Evolutionary conservation across 2,113 vertebrate species (phyloP).

Genomic region (Malurus melanocephalus): DNA sequence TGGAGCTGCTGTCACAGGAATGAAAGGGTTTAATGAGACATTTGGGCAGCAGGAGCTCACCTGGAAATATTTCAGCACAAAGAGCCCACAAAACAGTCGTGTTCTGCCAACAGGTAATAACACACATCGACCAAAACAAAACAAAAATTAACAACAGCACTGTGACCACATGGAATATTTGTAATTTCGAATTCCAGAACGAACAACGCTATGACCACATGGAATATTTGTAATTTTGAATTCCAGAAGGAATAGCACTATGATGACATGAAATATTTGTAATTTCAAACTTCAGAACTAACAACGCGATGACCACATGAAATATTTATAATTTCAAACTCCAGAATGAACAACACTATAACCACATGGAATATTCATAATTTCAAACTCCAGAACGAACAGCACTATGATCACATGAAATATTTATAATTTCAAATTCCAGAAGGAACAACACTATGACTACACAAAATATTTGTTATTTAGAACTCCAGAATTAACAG

Average conservation of each 20-base stretch:
- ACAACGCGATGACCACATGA: no score
- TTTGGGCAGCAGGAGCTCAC: conserved; percentile 8
- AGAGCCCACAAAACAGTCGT: background rate
- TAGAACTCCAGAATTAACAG: no score
- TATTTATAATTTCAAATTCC: background rate
- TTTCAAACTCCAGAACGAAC: background rate
- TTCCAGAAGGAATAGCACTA: no score
- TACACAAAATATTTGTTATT: background rate
- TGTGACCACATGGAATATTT: background rate
- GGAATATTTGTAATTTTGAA: background rate
- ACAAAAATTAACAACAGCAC: background rate
- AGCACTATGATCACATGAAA: background rate
- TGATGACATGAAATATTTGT: no score
- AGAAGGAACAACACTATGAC: no score
- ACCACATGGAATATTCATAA: no score
- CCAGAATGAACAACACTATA: no score
- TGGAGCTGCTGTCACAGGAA: background rate
- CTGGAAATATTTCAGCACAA: background rate
- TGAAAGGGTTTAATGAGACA: background rate
- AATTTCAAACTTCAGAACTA: no score
- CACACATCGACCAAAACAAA: background rate
- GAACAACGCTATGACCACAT: no score
- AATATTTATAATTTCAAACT: no score
- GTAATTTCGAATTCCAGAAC: background rate
- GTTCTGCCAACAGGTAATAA: background rate